Base-by-base conservation (phyloP, 2,113 vertebrate species). In the Cepphus grylle region DNA sequence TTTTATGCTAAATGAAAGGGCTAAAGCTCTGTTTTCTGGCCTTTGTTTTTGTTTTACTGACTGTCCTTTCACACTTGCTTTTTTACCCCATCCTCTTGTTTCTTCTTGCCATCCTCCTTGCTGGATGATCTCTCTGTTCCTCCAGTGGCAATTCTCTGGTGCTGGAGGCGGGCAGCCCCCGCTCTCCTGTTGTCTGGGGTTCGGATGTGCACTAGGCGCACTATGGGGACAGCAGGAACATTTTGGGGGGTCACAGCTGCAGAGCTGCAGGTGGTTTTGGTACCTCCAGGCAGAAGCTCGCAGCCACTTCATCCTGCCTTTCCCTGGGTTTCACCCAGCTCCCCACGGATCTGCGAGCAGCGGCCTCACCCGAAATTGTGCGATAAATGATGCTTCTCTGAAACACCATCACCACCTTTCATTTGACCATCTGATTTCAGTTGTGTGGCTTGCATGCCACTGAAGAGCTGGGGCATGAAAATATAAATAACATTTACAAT, bases 211-310 rank as follows among this genome's bases (percentile, higher is more conserved):
- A 34, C 58, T 53, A 47, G 50, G 10, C 18, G 17, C 0, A 1
- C 14, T 1, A 0, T 1, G 21, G 50, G 15, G 27, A 22, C 43
- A 76, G 50, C 0, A 0, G 34, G 22, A n/a, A 52, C 25, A 6
- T 59, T 88, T 13, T 29, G 53, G 40, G 38, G 12, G 5, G 1
- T 29, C 59, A 86, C 45, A 84, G 76, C 70, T 69, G 52, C 42
- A 62, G 38, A 86, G 12, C 13, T 63, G 50, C 55, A 70, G n/a
- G 29, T 84, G 30, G 8, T 23, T 86, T 81, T 90, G 9, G 52
- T 74, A 4, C 19, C 13, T 36, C 29, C 3, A 11, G 38, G 5
- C 42, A 23, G 42, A 63, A 89, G 27, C 30, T 66, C 5, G 1
- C 21, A 38, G 32, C 47, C 17, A 8, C 20, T 59, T 34, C 29